These are phyloP conservation scores for Bombus waltoni DNA, from an alignment of 1,140 invertebrate species.

Conservation along the genomic window DNA sequence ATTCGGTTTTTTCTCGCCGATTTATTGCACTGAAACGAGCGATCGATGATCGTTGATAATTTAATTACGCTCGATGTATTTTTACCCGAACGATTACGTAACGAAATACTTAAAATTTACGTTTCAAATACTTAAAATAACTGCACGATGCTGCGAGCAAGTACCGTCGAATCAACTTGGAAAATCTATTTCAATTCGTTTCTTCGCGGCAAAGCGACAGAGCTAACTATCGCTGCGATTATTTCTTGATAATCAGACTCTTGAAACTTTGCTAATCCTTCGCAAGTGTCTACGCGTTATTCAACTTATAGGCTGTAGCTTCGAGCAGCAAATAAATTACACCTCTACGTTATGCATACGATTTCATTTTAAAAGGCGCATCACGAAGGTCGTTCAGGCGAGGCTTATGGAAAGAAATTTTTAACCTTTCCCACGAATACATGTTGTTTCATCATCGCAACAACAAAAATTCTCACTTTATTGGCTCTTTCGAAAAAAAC, in stretches of 20 bases:
- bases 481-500: too few species aligned
- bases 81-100: not conserved
- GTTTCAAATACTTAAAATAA: not conserved
- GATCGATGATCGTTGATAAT: not conserved
- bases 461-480: not conserved
- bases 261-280: not conserved
- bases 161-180: not conserved
- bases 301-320: not conserved
- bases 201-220: not conserved
- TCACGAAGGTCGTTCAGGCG: slow-evolving; percentile 32
- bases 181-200: not conserved
- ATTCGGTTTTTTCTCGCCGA: not conserved
- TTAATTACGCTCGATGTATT: not conserved
- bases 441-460: not conserved
- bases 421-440: not conserved
- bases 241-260: not conserved
- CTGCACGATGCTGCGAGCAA: not conserved
- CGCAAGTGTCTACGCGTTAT: not conserved
- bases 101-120: not conserved
- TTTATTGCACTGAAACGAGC: not conserved
- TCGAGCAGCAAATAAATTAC: slow-evolving; percentile 23
- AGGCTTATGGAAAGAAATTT: not conserved
- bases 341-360: slow-evolving; percentile 8
- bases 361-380: not conserved
- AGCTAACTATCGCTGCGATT: too few species aligned